A percentile compares a stretch with the other conserved stretches of the same genome.
Evolutionary conservation across 2,797 vertebrate species (phyloP).

Genomic region (Parauchenoglanis punctatus): DNA sequence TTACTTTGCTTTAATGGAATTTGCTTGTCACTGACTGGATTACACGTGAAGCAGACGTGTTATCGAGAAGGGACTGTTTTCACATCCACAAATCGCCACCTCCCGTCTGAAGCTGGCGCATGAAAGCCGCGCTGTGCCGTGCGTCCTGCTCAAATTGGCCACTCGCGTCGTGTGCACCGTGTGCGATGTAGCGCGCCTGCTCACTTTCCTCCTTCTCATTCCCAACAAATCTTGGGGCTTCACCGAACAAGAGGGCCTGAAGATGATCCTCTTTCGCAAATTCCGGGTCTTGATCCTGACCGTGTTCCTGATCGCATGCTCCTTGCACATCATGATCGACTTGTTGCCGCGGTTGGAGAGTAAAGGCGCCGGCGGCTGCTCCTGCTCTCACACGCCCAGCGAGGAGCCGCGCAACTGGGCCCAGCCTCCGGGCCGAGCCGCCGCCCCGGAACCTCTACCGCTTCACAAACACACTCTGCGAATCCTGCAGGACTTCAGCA

Average conservation of each 20-base stretch:
- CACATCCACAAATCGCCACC: constrained; percentile 66
- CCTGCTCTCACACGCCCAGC: constrained; percentile 83
- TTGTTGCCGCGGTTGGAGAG: constrained; percentile 89
- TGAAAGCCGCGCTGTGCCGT: constrained; percentile 72
- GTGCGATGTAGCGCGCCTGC: constrained; percentile 80
- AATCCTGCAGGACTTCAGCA: constrained; percentile 95
- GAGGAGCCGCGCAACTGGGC: constrained; percentile 81
- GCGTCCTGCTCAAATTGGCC: constrained; percentile 74
- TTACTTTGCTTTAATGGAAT: neutral
- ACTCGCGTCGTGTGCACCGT: constrained; percentile 76
- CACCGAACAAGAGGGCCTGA: constrained; percentile 77
- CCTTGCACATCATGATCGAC: constrained; percentile 95
- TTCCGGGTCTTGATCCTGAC: constrained; percentile 90
- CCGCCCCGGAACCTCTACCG: constrained; percentile 68
- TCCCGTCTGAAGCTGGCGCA: constrained; percentile 75
- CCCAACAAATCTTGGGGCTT: constrained; percentile 75
- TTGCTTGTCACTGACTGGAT: constrained; percentile 36
- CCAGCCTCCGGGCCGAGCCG: constrained; percentile 63
- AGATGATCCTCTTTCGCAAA: constrained; percentile 91
- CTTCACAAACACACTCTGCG: constrained; percentile 93
- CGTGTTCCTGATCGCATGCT: constrained; percentile 91
- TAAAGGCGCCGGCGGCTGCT: constrained; percentile 79
- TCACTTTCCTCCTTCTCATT: constrained; percentile 77
- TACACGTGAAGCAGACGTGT: constrained; percentile 51
- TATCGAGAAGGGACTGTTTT: constrained; percentile 56